phyloP scores from a whole-genome alignment of 2,797 vertebrate species.

The Xenentodon cancila region DNA sequence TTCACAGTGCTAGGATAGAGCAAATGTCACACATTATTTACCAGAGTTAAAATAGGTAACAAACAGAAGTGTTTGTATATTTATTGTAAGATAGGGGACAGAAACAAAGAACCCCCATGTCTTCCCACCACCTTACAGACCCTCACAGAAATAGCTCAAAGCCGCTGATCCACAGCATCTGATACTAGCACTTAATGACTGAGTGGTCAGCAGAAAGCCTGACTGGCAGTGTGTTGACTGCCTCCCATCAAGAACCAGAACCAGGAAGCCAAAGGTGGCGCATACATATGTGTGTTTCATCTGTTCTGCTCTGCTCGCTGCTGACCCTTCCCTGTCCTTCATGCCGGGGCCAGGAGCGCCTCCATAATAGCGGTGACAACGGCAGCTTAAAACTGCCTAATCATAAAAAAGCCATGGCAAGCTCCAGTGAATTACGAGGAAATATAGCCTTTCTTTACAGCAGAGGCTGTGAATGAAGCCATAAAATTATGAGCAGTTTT shows the following conservation, averaged over 20 bases:
- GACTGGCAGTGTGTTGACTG: slow-evolving; percentile 7
- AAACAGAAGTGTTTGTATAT: too few species aligned
- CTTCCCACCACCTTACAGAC: background rate
- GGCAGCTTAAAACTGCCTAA: slow-evolving; percentile 82
- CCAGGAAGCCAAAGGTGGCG: slow-evolving; percentile 38
- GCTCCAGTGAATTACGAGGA: slow-evolving; percentile 88
- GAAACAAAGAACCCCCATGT: background rate
- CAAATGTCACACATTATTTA: too few species aligned
- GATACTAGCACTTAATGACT: too few species aligned
- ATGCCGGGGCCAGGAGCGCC: slow-evolving; percentile 77
- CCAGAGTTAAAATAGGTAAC: too few species aligned
- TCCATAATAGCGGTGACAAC: slow-evolving; percentile 74
- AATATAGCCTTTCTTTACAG: slow-evolving; percentile 98
- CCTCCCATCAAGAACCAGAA: slow-evolving; percentile 6
- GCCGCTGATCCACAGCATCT: slow-evolving; percentile 3
- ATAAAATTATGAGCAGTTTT: slow-evolving; percentile 99
- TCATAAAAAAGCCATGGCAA: slow-evolving; percentile 81
- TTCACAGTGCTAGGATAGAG: too few species aligned
- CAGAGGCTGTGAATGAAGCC: slow-evolving; percentile 98
- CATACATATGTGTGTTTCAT: slow-evolving; percentile 46
- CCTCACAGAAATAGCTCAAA: slow-evolving; percentile 1
- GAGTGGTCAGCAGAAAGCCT: background rate
- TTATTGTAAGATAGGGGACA: too few species aligned
- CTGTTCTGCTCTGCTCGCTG: slow-evolving; percentile 73
- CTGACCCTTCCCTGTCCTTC: slow-evolving; percentile 83